phyloP scores from a whole-genome alignment of 2,113 vertebrate genomes.

The Corydoras sp. region DNA sequence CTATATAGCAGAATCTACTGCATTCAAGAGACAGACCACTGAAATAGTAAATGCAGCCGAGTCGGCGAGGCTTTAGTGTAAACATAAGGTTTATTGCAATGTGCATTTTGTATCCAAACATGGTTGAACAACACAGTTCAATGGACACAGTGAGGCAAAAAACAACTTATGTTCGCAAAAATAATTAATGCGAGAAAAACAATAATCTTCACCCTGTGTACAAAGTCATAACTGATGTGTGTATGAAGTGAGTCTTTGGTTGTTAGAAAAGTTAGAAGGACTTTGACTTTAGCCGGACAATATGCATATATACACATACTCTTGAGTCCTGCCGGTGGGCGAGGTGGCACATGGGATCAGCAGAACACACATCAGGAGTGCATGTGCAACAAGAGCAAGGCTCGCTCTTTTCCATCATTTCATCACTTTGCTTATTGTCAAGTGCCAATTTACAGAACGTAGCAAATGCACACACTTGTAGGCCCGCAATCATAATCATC shows the following conservation, averaged over 20 bases:
- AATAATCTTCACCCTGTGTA: conserved; percentile 59
- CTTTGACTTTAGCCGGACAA: conserved; percentile 48
- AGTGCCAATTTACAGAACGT: conserved; percentile 52
- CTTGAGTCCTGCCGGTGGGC: conserved; percentile 56
- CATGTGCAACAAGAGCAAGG: conserved; percentile 45
- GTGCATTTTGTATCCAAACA: conserved; percentile 73
- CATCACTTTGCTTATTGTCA: conserved; percentile 46
- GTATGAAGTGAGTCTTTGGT: conserved; percentile 63
- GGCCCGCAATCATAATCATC: conserved; percentile 43
- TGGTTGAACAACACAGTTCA: conserved; percentile 51
- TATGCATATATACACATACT: conserved; percentile 53
- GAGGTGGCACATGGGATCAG: conserved; percentile 47
- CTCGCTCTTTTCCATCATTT: conserved; percentile 38
- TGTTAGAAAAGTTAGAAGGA: conserved; percentile 55
- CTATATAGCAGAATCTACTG: neutral
- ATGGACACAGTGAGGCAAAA: conserved; percentile 67
- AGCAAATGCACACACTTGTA: conserved; percentile 50
- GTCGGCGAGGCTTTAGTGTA: conserved; percentile 54
- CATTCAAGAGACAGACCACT: neutral
- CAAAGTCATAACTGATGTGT: conserved; percentile 61
- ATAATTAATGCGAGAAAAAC: neutral
- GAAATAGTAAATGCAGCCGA: conserved; percentile 2
- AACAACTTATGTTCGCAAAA: conserved; percentile 53
- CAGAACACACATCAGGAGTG: conserved; percentile 53
- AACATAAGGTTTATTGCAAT: conserved; percentile 77